These are phyloP conservation scores for Abrostola triplasia DNA, from an alignment of 2,888 invertebrate species.

Conservation along the genomic window DNA sequence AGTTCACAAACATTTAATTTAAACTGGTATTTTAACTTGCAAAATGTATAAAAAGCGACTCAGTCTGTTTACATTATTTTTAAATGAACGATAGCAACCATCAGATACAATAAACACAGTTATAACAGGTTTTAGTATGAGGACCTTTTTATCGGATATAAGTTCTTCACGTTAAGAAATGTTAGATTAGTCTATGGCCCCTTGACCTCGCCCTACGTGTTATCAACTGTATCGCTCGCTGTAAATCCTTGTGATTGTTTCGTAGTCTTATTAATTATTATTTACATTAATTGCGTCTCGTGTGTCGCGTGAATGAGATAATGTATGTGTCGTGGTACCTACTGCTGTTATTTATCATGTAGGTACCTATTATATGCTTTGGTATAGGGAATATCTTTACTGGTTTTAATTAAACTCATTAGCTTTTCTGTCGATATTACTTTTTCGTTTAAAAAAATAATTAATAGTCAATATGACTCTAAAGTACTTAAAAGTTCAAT, in stretches of 20 bases:
- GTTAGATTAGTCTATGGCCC: constrained; percentile 17
- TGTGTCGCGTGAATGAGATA: constrained; percentile 7
- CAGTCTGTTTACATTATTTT: too few relatives aligned
- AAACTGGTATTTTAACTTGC: not conserved
- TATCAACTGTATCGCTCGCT: constrained; percentile 19
- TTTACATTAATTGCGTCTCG: constrained; percentile 17
- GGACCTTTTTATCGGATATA: not conserved
- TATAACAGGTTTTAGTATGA: not conserved
- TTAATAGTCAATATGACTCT: too few relatives aligned
- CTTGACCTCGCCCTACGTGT: constrained; percentile 29
- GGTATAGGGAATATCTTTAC: not conserved
- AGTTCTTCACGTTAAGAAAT: constrained; percentile 6
- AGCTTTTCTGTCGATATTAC: too few relatives aligned
- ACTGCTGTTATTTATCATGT: not conserved
- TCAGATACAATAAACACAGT: not conserved
- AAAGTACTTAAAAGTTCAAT: too few relatives aligned
- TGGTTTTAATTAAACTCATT: too few relatives aligned
- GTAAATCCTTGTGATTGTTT: constrained; percentile 21
- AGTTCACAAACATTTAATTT: not conserved
- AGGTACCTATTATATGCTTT: not conserved
- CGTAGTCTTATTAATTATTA: constrained; percentile 30
- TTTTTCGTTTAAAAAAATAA: too few relatives aligned
- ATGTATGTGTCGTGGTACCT: not conserved
- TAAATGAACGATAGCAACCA: not conserved
- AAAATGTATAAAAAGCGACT: too few relatives aligned